Conservation (phyloP, 1,140 invertebrate genomes). For the Zaprionus vittiger region DNA sequence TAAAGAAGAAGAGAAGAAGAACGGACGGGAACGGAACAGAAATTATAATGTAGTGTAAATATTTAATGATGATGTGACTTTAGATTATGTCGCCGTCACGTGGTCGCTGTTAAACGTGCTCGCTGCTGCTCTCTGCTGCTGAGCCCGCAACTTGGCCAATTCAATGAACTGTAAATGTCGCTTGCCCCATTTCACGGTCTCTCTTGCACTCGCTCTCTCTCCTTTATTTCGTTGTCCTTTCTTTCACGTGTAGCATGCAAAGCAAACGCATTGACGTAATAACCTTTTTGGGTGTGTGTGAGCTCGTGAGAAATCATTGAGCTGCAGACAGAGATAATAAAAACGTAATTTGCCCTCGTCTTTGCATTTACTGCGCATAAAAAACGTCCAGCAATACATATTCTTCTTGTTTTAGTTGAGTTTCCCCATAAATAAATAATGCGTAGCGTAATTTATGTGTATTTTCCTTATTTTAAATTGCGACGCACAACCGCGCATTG, state of each 20-base stretch:
- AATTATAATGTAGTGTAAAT: constrained; percentile 83
- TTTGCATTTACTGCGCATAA: constrained; percentile 6
- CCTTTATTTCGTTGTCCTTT: neutral
- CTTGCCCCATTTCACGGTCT: constrained; percentile 19
- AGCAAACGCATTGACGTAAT: constrained; percentile 22
- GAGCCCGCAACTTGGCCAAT: constrained; percentile 51
- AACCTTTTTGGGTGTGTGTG: constrained; percentile 17
- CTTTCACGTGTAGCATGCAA: constrained; percentile 25
- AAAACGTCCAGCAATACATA: constrained; percentile 9
- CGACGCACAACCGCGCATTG: constrained; percentile 1
- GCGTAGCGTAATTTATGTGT: neutral
- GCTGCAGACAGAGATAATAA: constrained; percentile 35
- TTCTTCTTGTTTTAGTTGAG: constrained; percentile 5
- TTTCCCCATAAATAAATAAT: constrained; percentile 12
- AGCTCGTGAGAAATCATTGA: constrained; percentile 19
- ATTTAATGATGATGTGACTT: constrained; percentile 81
- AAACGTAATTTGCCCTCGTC: constrained; percentile 24
- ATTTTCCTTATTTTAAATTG: constrained; percentile 8
- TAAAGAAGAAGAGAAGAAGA: constrained; percentile 32
- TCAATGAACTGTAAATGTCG: constrained; percentile 73
- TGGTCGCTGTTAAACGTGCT: constrained; percentile 74
- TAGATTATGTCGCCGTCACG: constrained; percentile 74
- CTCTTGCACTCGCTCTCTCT: neutral
- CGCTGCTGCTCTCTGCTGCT: constrained; percentile 11
- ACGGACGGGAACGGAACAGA: constrained; percentile 31